Evolutionary conservation across 1,140 invertebrate species (phyloP), one percentile per base, ranked within the genome.

Genomic region (Neomicropteryx cornuta): DNA sequence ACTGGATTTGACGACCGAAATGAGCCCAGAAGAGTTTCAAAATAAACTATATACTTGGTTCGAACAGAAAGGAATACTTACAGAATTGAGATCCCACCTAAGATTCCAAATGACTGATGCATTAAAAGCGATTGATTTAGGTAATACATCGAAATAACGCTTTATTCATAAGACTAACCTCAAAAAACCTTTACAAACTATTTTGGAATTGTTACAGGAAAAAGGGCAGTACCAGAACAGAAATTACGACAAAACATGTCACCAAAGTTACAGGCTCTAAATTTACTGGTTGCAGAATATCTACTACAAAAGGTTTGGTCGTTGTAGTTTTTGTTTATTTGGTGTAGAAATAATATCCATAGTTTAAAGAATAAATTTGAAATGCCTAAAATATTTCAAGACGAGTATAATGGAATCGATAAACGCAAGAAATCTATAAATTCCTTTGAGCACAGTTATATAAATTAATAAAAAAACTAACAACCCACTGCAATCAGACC

Each of bases 221-320:
- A 40, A 19, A 30, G 35, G 37, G 33, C 42, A 10, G 18, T 21
- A 14, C n/a, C 27, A 17, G 24, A 18, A 18, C 46, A 30, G 20
- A 42, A 28, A 44, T 44, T 39, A 30, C 45, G 37, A 35, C 31
- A 61, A 45, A 51, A 50, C 17, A 43, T 65, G 33, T 67, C 70
- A 16, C 56, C 65, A 2, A 57, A 58, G 38, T 58, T 59, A 33
- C 70, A 75, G 58, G 72, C 71, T 8, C 44, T 73, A 13, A 72
- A 73, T 52, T 62, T 73, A 16, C 47, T 75, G 17, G 58, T 75
- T 31, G 66, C 61, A 19, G 72, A 75, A 50, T 73, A 72, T 56
- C 55, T 75, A 13, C 38, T 72, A 5, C 50, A 58, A 42, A 44
- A 60, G 51, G 65, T 47, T 5, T n/a, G 20, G 18, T 36, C 24